Base-by-base conservation (phyloP, 2,888 invertebrate genomes). In the Arge pagana region DNA sequence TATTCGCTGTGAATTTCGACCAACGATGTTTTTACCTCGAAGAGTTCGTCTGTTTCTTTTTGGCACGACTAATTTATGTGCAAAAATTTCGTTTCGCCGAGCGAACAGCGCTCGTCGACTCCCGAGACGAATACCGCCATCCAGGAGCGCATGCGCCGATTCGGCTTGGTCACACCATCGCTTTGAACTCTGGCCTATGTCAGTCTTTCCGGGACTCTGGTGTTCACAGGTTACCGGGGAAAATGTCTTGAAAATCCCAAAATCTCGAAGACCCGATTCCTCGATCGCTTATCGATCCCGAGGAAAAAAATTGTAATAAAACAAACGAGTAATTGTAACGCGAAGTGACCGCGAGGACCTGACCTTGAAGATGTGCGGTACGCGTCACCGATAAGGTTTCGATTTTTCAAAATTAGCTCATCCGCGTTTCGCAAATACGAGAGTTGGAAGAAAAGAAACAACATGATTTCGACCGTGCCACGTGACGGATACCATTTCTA, bases 381-480 rank as follows among this genome's bases (percentile, higher is more conserved):
- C 28, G 28, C 2, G 28, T n/a, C n/a, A n/a, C n/a, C 28, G 28
- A 26, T 10, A 26, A 2, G n/a, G 28, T 26, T 16, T 35, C n/a
- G 16, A 1, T 35, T 6, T 35, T 15, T 11, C 15, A 31, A 7
- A 31, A 5, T 13, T n/a, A 31, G 5, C 26, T 16, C 40, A 26
- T 40, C 40, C 24, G 24, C 24, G 15, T 26, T 39, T 5, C n/a
- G n/a, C 10, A 3, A 21, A 19, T n/a, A 10, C 11, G 5, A 16
- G 18, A n/a, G 10, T 13, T 18, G 21, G 11, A 37, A 37, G 15
- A 4, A 3, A 8, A 52, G n/a, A 28, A 15, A 24, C 24, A 65
- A 57, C 54, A 65, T 66, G 65, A 56, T 67, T 58, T 65, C 67
- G 10, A 67, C 65, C 19, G 65, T 66, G 16, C 65, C 60, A 51